phyloP scores from a whole-genome alignment of 2,888 invertebrate genomes.

The Ophion slaviceki region DNA sequence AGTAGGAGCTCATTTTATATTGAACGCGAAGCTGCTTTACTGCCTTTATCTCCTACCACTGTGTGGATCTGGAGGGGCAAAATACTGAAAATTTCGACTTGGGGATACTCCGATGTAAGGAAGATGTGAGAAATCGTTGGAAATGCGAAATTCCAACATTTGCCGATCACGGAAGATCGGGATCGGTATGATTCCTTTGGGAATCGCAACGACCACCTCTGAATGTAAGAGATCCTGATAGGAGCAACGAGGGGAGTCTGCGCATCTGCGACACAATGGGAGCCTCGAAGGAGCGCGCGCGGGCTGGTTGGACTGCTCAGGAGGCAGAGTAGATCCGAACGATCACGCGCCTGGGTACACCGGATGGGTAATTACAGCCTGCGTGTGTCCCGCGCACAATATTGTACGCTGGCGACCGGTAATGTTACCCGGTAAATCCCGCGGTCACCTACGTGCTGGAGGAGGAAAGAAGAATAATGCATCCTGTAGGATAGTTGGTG shows the following conservation, averaged over 20 bases:
- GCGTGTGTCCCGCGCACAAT: conserved; percentile 47
- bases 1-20: too few relatives aligned
- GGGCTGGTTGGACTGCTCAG: conserved; percentile 10
- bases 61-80: too few relatives aligned
- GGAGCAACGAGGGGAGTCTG: neutral
- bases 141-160: too few relatives aligned
- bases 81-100: too few relatives aligned
- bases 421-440: conserved; percentile 62
- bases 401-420: conserved; percentile 55
- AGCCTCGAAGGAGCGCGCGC: conserved; percentile 9
- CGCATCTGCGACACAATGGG: conserved; percentile 31
- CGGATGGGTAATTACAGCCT: conserved; percentile 53
- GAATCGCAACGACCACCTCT: neutral
- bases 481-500: conserved; percentile 14
- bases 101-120: too few relatives aligned
- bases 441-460: conserved; percentile 57
- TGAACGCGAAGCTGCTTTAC: too few relatives aligned
- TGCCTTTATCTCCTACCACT: too few relatives aligned
- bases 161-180: too few relatives aligned
- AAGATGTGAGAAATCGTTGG: too few relatives aligned
- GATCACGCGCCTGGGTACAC: conserved; percentile 30
- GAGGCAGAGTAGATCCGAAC: conserved; percentile 49
- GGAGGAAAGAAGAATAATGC: conserved; percentile 13
- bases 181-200: conserved; percentile 8
- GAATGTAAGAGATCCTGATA: conserved; percentile 14